Evolutionary conservation across 2,888 invertebrate genomes (phyloP).

Genomic region (Mythimna loreyi): DNA sequence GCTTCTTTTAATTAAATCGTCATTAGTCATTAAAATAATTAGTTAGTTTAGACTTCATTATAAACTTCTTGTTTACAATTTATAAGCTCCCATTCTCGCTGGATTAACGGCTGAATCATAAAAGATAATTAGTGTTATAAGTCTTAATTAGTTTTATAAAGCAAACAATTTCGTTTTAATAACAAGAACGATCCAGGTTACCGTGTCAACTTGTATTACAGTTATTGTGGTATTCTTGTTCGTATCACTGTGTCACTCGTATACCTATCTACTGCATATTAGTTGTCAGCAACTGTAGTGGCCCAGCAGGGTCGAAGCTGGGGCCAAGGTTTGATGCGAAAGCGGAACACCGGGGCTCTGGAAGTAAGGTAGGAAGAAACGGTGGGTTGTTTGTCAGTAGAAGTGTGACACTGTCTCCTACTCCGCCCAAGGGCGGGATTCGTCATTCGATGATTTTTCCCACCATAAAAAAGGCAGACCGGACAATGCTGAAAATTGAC

Average conservation of each 20-base stretch:
- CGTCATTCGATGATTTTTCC: too few relatives aligned
- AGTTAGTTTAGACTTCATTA: conserved; percentile 18
- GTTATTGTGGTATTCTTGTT: not conserved
- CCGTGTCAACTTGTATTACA: conserved; percentile 16
- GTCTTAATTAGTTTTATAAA: conserved; percentile 35
- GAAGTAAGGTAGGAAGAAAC: too few relatives aligned
- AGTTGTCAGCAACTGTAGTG: too few relatives aligned
- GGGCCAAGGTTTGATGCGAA: too few relatives aligned
- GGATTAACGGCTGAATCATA: conserved; percentile 38
- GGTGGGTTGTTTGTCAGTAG: too few relatives aligned
- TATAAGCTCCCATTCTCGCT: conserved; percentile 28
- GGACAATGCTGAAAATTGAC: not conserved
- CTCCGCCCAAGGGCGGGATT: too few relatives aligned
- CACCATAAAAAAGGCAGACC: too few relatives aligned
- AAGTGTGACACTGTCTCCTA: too few relatives aligned
- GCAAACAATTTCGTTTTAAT: conserved; percentile 24
- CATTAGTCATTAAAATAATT: conserved; percentile 5
- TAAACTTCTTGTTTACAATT: conserved; percentile 28
- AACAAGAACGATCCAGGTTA: conserved; percentile 19
- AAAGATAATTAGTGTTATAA: conserved; percentile 42
- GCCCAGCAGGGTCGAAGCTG: too few relatives aligned
- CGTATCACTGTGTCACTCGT: not conserved
- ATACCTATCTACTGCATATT: too few relatives aligned
- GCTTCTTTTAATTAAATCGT: conserved; percentile 18
- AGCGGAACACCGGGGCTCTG: too few relatives aligned